phyloP scores from a whole-genome alignment of 1,140 invertebrate genomes.

The Conus betulinus region DNA sequence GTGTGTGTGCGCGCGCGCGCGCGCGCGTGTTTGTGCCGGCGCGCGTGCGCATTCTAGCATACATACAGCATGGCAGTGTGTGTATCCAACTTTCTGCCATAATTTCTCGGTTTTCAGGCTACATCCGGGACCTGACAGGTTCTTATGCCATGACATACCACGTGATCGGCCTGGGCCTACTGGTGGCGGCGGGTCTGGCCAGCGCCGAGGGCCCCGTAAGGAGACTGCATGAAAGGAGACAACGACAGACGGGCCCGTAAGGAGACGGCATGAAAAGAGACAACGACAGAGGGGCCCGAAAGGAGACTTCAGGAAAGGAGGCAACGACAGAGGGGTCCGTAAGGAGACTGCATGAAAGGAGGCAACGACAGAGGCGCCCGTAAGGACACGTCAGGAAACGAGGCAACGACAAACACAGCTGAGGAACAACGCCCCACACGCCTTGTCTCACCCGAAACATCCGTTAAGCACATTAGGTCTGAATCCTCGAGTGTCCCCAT shows the following conservation, averaged over 20 bases:
- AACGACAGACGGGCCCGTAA: not conserved
- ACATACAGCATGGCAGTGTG: no score
- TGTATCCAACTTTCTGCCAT: no score
- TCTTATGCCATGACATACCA: conserved; percentile 21
- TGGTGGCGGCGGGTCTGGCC: conserved; percentile 1
- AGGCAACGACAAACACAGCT: no score
- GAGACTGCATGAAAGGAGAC: not conserved
- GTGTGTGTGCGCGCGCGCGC: no score
- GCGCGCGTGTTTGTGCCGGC: no score
- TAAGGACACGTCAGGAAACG: no score
- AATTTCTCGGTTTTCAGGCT: not conserved
- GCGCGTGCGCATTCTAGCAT: no score
- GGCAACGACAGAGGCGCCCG: not conserved
- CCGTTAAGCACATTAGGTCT: no score
- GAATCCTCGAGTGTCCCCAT: no score
- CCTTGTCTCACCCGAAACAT: not conserved
- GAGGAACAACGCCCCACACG: no score
- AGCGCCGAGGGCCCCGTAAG: not conserved
- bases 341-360: not conserved
- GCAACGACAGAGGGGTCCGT: not conserved
- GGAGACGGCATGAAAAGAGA: not conserved
- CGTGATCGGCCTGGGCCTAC: conserved; percentile 10
- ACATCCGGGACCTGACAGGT: conserved; percentile 24
- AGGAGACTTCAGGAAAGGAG: not conserved
- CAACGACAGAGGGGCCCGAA: not conserved